Percentiles rank a stretch among this genome's conserved stretches.
These are phyloP conservation scores for Ptiloglossa arizonensis DNA, from an alignment of 1,140 invertebrate species.

Conservation along the genomic window DNA sequence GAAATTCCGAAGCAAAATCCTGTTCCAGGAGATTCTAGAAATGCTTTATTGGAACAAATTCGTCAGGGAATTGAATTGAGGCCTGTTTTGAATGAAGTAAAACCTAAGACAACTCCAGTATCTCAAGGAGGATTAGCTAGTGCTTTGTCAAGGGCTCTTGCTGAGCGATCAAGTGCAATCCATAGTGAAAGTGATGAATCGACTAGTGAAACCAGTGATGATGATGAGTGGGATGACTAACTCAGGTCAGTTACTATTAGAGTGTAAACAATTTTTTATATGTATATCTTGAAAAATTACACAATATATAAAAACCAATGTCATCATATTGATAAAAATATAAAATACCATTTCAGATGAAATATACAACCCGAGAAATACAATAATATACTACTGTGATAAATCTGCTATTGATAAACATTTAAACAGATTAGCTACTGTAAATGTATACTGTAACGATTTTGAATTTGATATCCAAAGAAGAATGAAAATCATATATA, in stretches of 20 bases:
- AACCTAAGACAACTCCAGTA: constrained; percentile 82
- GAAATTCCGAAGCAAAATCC: constrained; percentile 63
- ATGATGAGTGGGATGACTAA: constrained; percentile 88
- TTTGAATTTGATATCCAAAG: constrained; percentile 60
- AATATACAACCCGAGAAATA: constrained; percentile 48
- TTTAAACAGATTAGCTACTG: constrained; percentile 55
- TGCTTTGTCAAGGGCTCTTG: constrained; percentile 89
- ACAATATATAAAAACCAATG: neutral
- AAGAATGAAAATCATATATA: constrained; percentile 56
- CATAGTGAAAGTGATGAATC: constrained; percentile 85
- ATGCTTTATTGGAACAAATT: constrained; percentile 82
- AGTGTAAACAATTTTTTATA: neutral
- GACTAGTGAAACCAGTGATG: constrained; percentile 83
- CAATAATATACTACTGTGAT: constrained; percentile 65
- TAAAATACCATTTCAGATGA: constrained; percentile 48
- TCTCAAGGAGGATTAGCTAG: constrained; percentile 87
- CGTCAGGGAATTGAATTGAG: constrained; percentile 88
- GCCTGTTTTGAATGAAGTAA: constrained; percentile 80
- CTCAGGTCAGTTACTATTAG: constrained; percentile 30
- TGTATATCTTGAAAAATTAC: neutral
- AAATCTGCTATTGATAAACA: constrained; percentile 60
- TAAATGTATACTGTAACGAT: constrained; percentile 59
- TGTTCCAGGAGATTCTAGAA: constrained; percentile 80
- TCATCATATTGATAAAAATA: constrained; percentile 10
- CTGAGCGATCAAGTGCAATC: constrained; percentile 87